Percentiles rank a stretch among this genome's conserved stretches.
These are phyloP conservation scores for Torymus texanus DNA, from an alignment of 2,888 invertebrate genomes.

Conservation along the genomic window DNA sequence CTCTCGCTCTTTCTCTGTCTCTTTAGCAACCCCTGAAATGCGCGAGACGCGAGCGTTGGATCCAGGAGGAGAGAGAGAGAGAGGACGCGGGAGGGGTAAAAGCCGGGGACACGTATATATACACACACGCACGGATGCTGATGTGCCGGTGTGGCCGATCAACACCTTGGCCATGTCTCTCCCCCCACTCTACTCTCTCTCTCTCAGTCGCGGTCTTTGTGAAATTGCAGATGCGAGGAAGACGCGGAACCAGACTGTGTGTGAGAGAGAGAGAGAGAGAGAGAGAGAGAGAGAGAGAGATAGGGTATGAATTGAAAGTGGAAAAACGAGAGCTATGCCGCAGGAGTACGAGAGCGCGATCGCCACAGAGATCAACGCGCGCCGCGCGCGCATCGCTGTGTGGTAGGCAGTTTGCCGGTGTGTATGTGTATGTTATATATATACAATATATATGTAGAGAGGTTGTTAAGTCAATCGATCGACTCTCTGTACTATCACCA, in stretches of 20 bases:
- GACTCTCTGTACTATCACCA: too few relatives aligned
- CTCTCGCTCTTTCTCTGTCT: conserved; percentile 6
- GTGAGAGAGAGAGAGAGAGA: not conserved
- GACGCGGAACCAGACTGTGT: not conserved
- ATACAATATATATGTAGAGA: too few relatives aligned
- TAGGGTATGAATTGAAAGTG: not conserved
- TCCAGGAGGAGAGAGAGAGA: not conserved
- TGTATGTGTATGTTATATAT: too few relatives aligned
- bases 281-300: not conserved
- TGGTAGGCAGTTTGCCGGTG: too few relatives aligned
- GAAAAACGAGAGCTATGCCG: too few relatives aligned
- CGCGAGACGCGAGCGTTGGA: conserved; percentile 19
- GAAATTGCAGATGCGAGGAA: not conserved
- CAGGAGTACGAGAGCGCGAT: too few relatives aligned
- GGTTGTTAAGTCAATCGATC: too few relatives aligned
- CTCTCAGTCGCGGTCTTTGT: conserved; percentile 2
- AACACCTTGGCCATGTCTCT: conserved; percentile 45
- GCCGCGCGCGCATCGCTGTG: too few relatives aligned
- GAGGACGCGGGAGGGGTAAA: conserved; percentile 2
- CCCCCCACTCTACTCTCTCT: not conserved
- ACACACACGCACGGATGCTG: not conserved
- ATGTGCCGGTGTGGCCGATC: conserved; percentile 35
- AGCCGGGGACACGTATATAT: conserved; percentile 5
- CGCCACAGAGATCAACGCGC: too few relatives aligned
- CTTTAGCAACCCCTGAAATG: conserved; percentile 30